Base-by-base conservation (phyloP, 2,113 vertebrate species). In the Rana temporaria region DNA sequence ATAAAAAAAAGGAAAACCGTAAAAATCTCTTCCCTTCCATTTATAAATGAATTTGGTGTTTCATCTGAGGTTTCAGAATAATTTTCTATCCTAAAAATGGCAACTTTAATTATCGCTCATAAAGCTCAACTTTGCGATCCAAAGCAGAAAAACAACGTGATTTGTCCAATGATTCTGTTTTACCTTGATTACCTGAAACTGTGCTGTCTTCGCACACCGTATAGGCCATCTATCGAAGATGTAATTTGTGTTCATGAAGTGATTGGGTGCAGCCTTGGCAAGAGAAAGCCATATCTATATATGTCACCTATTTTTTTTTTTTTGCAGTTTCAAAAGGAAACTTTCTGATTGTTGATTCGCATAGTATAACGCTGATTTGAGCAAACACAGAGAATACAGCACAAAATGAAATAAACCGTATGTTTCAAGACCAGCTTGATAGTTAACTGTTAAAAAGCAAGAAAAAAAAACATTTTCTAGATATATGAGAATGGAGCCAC, bases 331-430 rank as follows among this genome's bases (percentile, higher is more conserved):
- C 16, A 42, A 7, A 69, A 69, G 66, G 59, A 79, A 70, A 80
- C 19, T 70, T 80, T 80, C 66, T 80, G 78, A 80, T 80, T 80
- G 67, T 80, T 69, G 78, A 60, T 70, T 60, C 66, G 53, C 66
- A 48, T 80, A 56, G 66, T 65, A 82, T 74, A 74, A 55, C 69
- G 52, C 24, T 82, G 79, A 82, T 82, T 73, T 66, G 19, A 38
- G 59, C 42, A 26, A 74, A 64, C 60, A 55, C 56, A 63, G 42
- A 56, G 52, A 82, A 74, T 48, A 74, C 65, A 68, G 65, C 52
- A 42, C 22, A 53, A 79, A 79, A 67, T 68, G 22, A 62, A 66
- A 34, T 79, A 22, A 15, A 19, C 8, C 34, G 24, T 64, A 34
- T n/a, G 53, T 64, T 30, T 78, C 42, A 30, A 22, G 6, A 24